Evolutionary conservation across 2,113 vertebrate species (phyloP).

Genomic region (Dromaius novaehollandiae): DNA sequence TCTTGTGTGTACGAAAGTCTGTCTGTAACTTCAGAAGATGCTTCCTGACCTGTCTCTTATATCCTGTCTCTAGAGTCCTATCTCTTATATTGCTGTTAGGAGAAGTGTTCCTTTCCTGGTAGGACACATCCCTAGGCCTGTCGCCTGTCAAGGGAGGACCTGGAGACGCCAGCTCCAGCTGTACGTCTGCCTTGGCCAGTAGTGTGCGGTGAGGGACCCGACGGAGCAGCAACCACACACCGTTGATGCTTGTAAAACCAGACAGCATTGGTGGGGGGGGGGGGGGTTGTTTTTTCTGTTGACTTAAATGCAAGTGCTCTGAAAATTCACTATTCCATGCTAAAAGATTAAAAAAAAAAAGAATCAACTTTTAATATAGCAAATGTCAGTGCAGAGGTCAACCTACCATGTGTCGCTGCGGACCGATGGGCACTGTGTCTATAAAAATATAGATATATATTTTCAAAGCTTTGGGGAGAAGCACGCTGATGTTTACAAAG

Average conservation of each 20-base stretch:
- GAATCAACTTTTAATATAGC: not conserved
- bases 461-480: slow-evolving; percentile 11
- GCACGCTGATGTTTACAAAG: not conserved
- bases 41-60: not conserved
- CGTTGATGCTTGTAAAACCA: not conserved
- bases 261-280: not conserved
- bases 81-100: not conserved
- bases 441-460: not conserved
- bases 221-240: not conserved
- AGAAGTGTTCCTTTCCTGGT: not conserved
- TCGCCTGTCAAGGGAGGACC: not conserved
- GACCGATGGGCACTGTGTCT: not conserved
- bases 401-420: rapidly evolving
- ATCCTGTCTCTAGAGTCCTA: not conserved
- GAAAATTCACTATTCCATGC: not conserved
- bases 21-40: not conserved
- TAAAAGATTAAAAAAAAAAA: slow-evolving; percentile 11
- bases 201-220: not conserved
- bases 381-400: not conserved
- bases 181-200: not conserved
- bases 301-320: not conserved
- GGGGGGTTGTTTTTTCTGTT: not conserved
- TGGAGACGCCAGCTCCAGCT: not conserved
- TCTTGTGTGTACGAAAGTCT: not conserved
- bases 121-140: not conserved